These are phyloP conservation scores for Danaus plexippus DNA, from an alignment of 1,140 invertebrate species.

Conservation along the genomic window DNA sequence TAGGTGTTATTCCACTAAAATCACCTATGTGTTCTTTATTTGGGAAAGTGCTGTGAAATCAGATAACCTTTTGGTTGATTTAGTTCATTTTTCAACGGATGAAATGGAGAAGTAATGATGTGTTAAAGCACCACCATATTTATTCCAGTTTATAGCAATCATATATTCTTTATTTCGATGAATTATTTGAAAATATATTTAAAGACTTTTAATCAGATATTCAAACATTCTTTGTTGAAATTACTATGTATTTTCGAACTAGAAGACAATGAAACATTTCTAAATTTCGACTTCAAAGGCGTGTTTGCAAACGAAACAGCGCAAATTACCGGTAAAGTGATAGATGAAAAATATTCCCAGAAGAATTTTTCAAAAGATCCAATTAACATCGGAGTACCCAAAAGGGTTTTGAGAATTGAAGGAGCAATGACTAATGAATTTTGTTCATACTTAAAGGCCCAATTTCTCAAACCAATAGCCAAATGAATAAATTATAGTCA, in stretches of 20 bases:
- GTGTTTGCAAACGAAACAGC: conserved; percentile 33
- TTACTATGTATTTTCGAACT: too few relatives aligned
- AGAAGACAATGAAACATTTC: conserved; percentile 17
- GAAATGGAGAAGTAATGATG: too few relatives aligned
- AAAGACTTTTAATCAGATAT: too few relatives aligned
- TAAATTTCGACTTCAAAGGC: conserved; percentile 31
- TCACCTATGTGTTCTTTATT: conserved; percentile 26
- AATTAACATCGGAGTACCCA: conserved; percentile 44
- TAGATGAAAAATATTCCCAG: conserved; percentile 42
- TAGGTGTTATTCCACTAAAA: conserved; percentile 52
- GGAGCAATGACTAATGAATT: too few relatives aligned
- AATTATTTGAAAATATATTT: too few relatives aligned
- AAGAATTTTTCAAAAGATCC: conserved; percentile 51
- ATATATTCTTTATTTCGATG: too few relatives aligned
- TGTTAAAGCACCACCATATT: too few relatives aligned
- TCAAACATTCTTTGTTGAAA: too few relatives aligned
- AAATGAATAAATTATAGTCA: conserved; percentile 35
- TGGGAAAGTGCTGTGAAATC: too few relatives aligned
- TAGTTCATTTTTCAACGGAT: too few relatives aligned
- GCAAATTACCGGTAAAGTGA: conserved; percentile 42
- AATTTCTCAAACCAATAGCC: conserved; percentile 34
- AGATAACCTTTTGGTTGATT: too few relatives aligned
- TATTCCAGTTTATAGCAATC: too few relatives aligned
- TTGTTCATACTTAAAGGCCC: conserved; percentile 2
- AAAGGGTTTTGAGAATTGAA: conserved; percentile 33